A percentile compares a stretch with the other conserved stretches of the same genome.
Evolutionary conservation across 1,140 invertebrate genomes (phyloP).

Genomic region (Lamellibrachia luymesi): DNA sequence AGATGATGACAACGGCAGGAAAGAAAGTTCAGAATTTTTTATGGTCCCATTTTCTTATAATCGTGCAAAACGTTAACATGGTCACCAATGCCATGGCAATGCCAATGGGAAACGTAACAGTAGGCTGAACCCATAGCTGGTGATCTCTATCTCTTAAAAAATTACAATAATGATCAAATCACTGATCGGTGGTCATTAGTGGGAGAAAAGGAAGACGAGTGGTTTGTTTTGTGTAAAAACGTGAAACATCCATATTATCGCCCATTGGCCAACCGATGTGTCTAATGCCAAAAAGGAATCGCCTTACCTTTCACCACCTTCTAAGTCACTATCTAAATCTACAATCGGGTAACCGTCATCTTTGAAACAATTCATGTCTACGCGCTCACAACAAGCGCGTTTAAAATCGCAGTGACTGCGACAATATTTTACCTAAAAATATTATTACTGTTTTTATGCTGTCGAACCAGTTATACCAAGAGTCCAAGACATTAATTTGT

Average conservation of each 20-base stretch:
- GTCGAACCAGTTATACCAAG: not conserved
- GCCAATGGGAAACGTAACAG: too few relatives aligned
- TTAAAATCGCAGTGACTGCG: not conserved
- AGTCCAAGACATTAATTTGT: not conserved
- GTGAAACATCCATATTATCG: not conserved
- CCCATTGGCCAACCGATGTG: not conserved
- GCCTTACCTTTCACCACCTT: not conserved
- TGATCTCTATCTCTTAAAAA: not conserved
- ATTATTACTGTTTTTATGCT: not conserved
- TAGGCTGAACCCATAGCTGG: not conserved
- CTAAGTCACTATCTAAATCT: constrained; percentile 12
- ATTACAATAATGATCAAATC: not conserved
- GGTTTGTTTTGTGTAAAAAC: not conserved
- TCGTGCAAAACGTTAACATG: too few relatives aligned
- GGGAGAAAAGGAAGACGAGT: too few relatives aligned
- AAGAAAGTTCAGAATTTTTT: too few relatives aligned
- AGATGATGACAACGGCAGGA: too few relatives aligned
- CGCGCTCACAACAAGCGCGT: not conserved
- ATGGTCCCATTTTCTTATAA: too few relatives aligned
- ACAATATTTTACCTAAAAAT: not conserved
- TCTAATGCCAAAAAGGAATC: not conserved
- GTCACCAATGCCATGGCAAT: too few relatives aligned
- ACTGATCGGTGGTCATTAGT: too few relatives aligned
- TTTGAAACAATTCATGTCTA: not conserved
- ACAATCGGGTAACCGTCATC: constrained; percentile 18